A percentile compares a stretch with the other conserved stretches of the same genome.
phyloP scores from a whole-genome alignment of 2,888 invertebrate species.

The Hermaeophaga mercurialis region DNA sequence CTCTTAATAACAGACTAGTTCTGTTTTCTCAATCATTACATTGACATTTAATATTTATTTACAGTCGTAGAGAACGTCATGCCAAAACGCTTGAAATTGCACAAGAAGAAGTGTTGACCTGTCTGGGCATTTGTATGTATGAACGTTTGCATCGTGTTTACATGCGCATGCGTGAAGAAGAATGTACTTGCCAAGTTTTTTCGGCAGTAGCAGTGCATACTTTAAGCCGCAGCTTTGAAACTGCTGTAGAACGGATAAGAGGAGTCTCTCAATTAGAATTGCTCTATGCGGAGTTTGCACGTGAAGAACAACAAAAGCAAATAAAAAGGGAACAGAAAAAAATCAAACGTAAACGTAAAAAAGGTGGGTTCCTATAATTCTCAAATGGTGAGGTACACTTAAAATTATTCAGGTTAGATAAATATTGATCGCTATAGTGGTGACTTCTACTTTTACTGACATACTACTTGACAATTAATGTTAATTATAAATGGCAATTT shows the following conservation, averaged over 20 bases:
- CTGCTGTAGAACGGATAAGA: conserved; percentile 86
- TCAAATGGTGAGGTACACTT: too few relatives aligned
- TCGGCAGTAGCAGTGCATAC: conserved; percentile 89
- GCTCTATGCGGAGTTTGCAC: conserved; percentile 84
- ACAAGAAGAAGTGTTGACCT: conserved; percentile 94
- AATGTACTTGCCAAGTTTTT: conserved; percentile 91
- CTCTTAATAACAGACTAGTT: too few relatives aligned
- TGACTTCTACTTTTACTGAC: too few relatives aligned
- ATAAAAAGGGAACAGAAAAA: conserved; percentile 88
- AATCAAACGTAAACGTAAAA: conserved; percentile 76
- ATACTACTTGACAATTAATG: too few relatives aligned
- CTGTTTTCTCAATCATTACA: too few relatives aligned
- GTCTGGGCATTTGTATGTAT: conserved; percentile 91
- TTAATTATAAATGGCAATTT: too few relatives aligned
- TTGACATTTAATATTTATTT: too few relatives aligned
- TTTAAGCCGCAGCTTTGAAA: conserved; percentile 86
- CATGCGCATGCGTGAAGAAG: conserved; percentile 85
- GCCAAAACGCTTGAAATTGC: conserved; percentile 97
- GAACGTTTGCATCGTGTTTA: conserved; percentile 88
- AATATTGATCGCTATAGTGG: too few relatives aligned
- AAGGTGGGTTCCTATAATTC: too few relatives aligned
- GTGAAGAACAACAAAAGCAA: conserved; percentile 84
- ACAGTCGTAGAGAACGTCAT: conserved; percentile 86
- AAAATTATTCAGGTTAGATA: too few relatives aligned
- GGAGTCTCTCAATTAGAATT: conserved; percentile 83